Evolutionary conservation across 2,888 invertebrate genomes (phyloP).

Genomic region (Orthonevra nobilis): DNA sequence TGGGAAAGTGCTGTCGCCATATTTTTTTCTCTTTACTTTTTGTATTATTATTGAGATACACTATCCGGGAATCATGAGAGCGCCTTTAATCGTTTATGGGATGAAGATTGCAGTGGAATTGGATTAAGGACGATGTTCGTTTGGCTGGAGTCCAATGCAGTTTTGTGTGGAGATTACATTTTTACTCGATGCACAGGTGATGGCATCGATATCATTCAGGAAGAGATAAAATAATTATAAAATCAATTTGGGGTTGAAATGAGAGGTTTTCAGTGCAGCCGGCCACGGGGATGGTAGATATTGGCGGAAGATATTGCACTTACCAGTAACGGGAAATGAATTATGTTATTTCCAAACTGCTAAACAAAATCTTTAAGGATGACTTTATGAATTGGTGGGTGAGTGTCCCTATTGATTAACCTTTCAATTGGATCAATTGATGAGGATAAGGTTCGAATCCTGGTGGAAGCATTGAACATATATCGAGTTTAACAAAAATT

Average conservation of each 20-base stretch:
- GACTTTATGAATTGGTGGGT: too few relatives aligned
- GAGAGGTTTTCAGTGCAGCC: constrained; percentile 14
- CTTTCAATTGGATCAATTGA: too few relatives aligned
- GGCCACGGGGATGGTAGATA: not conserved
- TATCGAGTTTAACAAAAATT: too few relatives aligned
- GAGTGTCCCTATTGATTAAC: too few relatives aligned
- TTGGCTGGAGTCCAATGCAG: constrained; percentile 48
- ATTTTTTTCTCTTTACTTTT: constrained; percentile 16
- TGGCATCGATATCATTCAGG: constrained; percentile 44
- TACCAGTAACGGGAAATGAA: too few relatives aligned
- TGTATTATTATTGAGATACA: constrained; percentile 40
- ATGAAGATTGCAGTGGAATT: constrained; percentile 65
- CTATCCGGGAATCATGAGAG: constrained; percentile 19
- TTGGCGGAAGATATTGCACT: too few relatives aligned
- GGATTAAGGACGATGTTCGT: constrained; percentile 41
- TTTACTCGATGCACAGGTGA: constrained; percentile 25
- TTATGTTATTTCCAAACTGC: too few relatives aligned
- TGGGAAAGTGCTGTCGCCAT: constrained; percentile 36
- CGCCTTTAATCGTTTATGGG: constrained; percentile 47
- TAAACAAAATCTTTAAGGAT: too few relatives aligned
- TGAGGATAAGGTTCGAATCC: too few relatives aligned
- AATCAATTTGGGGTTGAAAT: constrained; percentile 59
- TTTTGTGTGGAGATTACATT: constrained; percentile 35
- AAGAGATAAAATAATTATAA: constrained; percentile 58
- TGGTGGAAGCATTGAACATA: too few relatives aligned